Evolutionary conservation across 2,113 vertebrate genomes (phyloP).

Genomic region (Labrus mixtus): DNA sequence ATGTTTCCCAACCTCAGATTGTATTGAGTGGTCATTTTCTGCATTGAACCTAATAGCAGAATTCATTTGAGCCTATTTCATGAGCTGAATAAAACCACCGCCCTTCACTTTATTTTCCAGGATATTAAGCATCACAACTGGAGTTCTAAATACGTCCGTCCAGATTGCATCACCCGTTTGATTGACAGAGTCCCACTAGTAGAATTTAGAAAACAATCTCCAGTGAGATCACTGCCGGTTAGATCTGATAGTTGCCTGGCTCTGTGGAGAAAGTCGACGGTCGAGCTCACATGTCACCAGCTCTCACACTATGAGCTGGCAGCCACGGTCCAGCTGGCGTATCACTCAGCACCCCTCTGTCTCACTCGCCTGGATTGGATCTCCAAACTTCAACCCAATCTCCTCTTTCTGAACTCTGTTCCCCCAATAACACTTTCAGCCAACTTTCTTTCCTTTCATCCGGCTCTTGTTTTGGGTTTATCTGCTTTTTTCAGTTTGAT

Average conservation of each 20-base stretch:
- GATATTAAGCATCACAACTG: neutral
- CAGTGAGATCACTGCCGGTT: slow-evolving; percentile 15
- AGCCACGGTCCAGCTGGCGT: slow-evolving; percentile 45
- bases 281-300: slow-evolving; percentile 42
- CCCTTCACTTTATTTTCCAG: too few species aligned
- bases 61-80: too few species aligned
- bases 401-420: neutral
- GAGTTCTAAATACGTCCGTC: neutral
- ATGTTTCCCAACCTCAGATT: too few species aligned
- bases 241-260: slow-evolving; percentile 5
- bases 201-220: neutral
- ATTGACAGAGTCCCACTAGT: neutral
- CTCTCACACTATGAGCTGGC: slow-evolving; percentile 48
- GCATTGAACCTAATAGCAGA: too few species aligned
- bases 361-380: slow-evolving; percentile 17
- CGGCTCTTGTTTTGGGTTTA: too few species aligned
- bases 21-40: too few species aligned
- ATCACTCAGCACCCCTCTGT: slow-evolving; percentile 54
- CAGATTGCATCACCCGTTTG: slow-evolving; percentile 12
- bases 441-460: neutral
- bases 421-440: too few species aligned
- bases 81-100: too few species aligned
- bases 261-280: slow-evolving; percentile 42
- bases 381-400: neutral
- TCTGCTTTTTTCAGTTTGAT: too few species aligned